phyloP scores from a whole-genome alignment of 2,797 vertebrate genomes.

The Lepus oiostolus region DNA sequence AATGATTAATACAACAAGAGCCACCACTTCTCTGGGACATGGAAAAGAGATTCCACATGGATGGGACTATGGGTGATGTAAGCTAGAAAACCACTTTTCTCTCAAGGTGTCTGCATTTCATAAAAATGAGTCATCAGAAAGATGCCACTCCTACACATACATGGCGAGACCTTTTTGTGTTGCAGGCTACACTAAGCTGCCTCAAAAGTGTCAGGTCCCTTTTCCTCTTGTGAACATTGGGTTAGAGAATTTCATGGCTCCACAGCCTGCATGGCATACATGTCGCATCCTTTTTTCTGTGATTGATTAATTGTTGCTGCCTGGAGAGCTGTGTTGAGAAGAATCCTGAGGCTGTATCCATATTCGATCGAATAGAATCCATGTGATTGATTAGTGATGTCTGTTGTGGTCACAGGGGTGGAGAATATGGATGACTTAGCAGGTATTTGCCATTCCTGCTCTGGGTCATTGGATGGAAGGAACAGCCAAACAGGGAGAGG shows the following conservation, averaged over 20 bases:
- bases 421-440: background rate
- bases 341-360: conserved; percentile 20
- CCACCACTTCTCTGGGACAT: background rate
- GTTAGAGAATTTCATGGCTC: background rate
- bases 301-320: background rate
- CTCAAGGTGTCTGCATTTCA: background rate
- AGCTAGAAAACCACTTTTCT: background rate
- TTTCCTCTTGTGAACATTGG: background rate
- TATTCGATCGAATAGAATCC: background rate
- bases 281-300: background rate
- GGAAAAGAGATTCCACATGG: background rate
- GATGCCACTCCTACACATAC: background rate
- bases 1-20: background rate
- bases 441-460: background rate
- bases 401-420: background rate
- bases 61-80: background rate
- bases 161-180: background rate
- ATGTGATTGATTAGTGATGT: conserved; percentile 50
- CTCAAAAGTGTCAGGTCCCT: background rate
- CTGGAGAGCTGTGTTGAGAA: conserved; percentile 22
- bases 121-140: conserved; percentile 24
- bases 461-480: background rate
- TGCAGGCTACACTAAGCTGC: background rate
- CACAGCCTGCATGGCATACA: background rate
- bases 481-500: background rate